Evolutionary conservation across 53 echinoderm and acorn worm species (phyloP), one percentile per base, ranked within the genome.

Genomic region (Mesocentrotus franciscanus): DNA sequence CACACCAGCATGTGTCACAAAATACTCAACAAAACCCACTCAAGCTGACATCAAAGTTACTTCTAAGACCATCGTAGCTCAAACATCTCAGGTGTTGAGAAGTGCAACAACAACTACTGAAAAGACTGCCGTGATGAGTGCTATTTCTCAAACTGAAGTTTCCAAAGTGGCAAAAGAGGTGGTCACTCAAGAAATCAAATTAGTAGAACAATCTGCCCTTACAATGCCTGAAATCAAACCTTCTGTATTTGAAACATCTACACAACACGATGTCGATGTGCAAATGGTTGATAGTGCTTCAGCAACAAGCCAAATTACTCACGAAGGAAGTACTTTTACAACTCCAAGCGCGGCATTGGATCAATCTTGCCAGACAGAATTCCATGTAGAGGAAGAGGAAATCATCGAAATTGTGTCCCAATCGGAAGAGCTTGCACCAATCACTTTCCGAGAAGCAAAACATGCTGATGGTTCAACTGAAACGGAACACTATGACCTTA

Each of bases 21-120:
- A 56, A 29, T 71, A 42, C 22, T 55, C 30, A 17, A 87, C 94
- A 85, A 91, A 90, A 33, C 95, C 95, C 30, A 95, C 96, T 22
- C 97, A 96, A 95, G 96, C 76, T 36, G 76, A 62, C 27, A 85
- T 95, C 14, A 92, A 94, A 56, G 70, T 95, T 85, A 26, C 32
- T 34, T 93, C 90, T 9, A 81, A 61, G 24, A 60, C 33, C 61
- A 36, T 10, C 14, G 11, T 20, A n/a, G 49, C 58, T 26, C 92
- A 71, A 34, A 76, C 78, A 14, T 76, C 93, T 26, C 9, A 17
- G 0, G 61, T n/a, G 32, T 10, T 32, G 4, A 61, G 15, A 61
- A 76, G 27, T 60, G 16, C 55, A 76, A 56, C 57, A 81, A 94
- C 95, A 26, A 26, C 66, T n/a, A 94, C 95, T 0, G 70, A 85